A percentile compares a stretch with the other conserved stretches of the same genome.
Conservation (phyloP, 2,797 vertebrate genomes). For the Rhincodon typus region DNA sequence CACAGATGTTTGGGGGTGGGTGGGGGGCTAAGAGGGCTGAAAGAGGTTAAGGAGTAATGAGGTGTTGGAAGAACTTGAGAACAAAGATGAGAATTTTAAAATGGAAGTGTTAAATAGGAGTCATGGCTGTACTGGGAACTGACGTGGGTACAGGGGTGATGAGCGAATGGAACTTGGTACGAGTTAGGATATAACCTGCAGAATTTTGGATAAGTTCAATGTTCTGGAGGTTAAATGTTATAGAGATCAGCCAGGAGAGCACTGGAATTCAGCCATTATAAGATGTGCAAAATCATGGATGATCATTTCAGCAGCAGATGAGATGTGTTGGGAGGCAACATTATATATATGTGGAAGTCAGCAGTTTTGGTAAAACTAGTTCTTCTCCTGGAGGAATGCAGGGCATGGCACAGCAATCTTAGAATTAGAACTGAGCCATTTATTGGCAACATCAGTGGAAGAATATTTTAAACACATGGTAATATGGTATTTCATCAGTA, state of each 20-base stretch:
- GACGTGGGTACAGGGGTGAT: background rate
- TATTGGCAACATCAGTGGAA: background rate
- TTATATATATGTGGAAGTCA: background rate
- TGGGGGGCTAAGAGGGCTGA: background rate
- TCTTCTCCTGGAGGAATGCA: background rate
- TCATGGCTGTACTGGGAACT: background rate
- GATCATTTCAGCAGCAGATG: no score
- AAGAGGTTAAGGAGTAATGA: background rate
- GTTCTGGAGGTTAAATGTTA: no score
- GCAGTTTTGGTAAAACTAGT: background rate
- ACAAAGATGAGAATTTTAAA: background rate
- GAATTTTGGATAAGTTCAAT: background rate
- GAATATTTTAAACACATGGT: background rate
- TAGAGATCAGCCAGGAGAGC: background rate
- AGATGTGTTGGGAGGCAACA: background rate
- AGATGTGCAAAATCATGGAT: background rate
- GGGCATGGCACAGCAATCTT: background rate
- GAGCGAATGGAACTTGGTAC: background rate
- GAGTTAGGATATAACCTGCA: background rate
- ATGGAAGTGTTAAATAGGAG: background rate
- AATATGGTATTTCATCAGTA: no score
- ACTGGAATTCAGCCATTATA: no score
- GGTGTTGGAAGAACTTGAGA: background rate
- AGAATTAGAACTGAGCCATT: background rate
- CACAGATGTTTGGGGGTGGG: background rate